These are phyloP conservation scores for Eupithecia centaureata DNA, from an alignment of 2,888 invertebrate species.

Conservation along the genomic window DNA sequence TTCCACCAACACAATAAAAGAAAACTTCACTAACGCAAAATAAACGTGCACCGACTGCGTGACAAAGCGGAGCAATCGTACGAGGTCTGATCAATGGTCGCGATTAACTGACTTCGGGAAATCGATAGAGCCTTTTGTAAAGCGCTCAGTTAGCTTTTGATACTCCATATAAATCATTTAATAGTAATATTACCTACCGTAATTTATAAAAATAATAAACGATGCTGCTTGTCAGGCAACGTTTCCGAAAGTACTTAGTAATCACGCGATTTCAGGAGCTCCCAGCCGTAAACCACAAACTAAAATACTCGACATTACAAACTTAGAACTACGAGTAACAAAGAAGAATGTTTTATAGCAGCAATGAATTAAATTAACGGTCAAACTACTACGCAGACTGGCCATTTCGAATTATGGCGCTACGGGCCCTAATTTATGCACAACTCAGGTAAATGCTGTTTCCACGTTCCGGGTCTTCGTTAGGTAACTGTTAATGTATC, in stretches of 20 bases:
- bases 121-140: conserved; percentile 36
- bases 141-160: conserved; percentile 27
- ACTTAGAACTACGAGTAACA: conserved; percentile 31
- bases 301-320: conserved; percentile 27
- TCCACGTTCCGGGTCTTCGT: conserved; percentile 31
- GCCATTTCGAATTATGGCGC: conserved; percentile 41
- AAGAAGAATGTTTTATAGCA: conserved; percentile 38
- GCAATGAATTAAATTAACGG: conserved; percentile 45
- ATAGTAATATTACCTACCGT: conserved; percentile 16
- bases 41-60: conserved; percentile 36
- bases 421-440: conserved; percentile 44
- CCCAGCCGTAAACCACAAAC: conserved; percentile 17
- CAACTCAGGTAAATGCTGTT: conserved; percentile 34
- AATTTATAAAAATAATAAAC: conserved; percentile 26
- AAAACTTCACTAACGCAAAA: conserved; percentile 38
- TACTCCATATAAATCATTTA: conserved; percentile 22
- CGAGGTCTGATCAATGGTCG: conserved; percentile 39
- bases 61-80: conserved; percentile 38
- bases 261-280: conserved; percentile 37
- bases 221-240: conserved; percentile 37
- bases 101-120: conserved; percentile 39
- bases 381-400: conserved; percentile 41
- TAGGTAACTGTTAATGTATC: conserved; percentile 37
- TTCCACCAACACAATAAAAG: conserved; percentile 39
- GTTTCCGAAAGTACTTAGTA: conserved; percentile 23